Evolutionary conservation across 2,797 vertebrate species (phyloP), one percentile per base, ranked within the genome.

Genomic region (Phalloptychus januarius): DNA sequence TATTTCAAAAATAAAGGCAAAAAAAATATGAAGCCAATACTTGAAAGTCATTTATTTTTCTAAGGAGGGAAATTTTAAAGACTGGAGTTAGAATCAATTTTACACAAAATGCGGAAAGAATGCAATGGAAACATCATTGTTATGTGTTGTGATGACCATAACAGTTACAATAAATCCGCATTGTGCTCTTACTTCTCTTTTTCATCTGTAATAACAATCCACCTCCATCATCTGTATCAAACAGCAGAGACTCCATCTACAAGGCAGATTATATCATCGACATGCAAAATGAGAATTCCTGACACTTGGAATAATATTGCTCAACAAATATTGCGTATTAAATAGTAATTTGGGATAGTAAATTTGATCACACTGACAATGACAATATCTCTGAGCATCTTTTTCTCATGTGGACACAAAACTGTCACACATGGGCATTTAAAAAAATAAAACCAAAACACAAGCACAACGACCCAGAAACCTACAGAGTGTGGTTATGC

Each of bases 401-500:
- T 33, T 61, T 65, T 38, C 38, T 23, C 33, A 38, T 11, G 36
- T 65, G 61, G 23, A 38, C 18, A 65, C 7, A 38, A 10, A 8
- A 56, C 44, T 77, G 44, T 65, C 33, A 65, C 33, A 72, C 52
- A 28, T 56, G 31, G 42, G 36, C 25, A 77, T 50, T 50, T 7
- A 50, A 48, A 48, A 76, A 12, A 56, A 72, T 72, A 46, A 54
- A n/a, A 31, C 7, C 78, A 54, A 65, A 36, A 79, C 77, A 44
- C 10, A 75, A 15, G 77, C 61, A 81, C 71, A 80, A 23, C 70
- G 79, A 90, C 77, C 78, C 79, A 87, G 61, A 89, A 83, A 86
- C 81, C 71, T 63, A 83, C 38, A 70, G 13, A 42, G 23, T n/a
- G 11, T 13, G 10, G 38, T 42, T n/a, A 28, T 5, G 13, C 23